Conservation (phyloP, 2,888 invertebrate genomes). For the Conchocele bisecta region DNA sequence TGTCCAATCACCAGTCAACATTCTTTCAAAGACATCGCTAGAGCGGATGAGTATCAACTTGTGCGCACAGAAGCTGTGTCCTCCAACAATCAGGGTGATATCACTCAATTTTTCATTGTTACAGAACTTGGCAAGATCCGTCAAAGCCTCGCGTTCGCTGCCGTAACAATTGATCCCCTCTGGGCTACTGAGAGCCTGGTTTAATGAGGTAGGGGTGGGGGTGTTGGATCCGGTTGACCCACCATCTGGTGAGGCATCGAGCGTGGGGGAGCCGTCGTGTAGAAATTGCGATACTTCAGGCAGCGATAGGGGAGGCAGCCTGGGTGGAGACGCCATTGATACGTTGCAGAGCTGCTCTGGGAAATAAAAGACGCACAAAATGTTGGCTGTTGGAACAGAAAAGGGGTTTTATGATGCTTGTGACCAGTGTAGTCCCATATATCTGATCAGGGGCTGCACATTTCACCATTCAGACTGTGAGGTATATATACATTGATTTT, state of each 20-base stretch:
- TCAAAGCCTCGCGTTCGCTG: conserved; percentile 69
- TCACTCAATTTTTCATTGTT: conserved; percentile 75
- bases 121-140: conserved; percentile 72
- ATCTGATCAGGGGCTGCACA: no score
- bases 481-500: no score
- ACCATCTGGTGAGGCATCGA: background rate
- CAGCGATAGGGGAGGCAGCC: conserved; percentile 54
- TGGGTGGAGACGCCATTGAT: conserved; percentile 61
- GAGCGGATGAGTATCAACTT: conserved; percentile 82
- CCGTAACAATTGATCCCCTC: conserved; percentile 78
- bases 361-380: no score
- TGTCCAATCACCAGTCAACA: conserved; percentile 82
- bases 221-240: conserved; percentile 2
- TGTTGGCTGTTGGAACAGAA: no score
- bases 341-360: no score
- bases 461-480: no score
- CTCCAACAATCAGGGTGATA: conserved; percentile 79
- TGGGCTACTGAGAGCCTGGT: conserved; percentile 66
- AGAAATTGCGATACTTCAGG: conserved; percentile 29
- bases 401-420: no score
- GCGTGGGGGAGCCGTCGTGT: conserved; percentile 1
- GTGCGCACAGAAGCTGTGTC: conserved; percentile 82
- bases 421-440: no score
- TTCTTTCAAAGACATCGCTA: conserved; percentile 84
- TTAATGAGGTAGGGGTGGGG: conserved; percentile 58